Percentiles rank a stretch among this genome's conserved stretches.
These are phyloP conservation scores for Globicephala melas DNA, from an alignment of 2,113 vertebrate genomes.

Conservation along the genomic window DNA sequence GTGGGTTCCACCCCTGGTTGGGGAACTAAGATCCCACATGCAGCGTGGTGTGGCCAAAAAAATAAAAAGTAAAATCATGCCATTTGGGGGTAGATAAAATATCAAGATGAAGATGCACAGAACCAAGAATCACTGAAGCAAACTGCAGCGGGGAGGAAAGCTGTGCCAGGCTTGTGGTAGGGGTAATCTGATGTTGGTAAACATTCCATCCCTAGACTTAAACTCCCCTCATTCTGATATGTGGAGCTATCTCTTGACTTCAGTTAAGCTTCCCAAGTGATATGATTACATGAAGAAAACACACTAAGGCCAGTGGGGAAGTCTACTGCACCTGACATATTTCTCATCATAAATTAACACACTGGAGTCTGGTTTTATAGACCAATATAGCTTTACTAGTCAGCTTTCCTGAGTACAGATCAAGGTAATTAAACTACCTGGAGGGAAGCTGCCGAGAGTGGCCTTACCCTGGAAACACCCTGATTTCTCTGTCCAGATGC, in stretches of 20 bases:
- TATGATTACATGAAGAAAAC: background rate
- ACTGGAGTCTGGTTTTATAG: slow-evolving; percentile 1
- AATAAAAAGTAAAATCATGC: background rate
- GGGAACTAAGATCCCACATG: no score
- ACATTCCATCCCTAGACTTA: background rate
- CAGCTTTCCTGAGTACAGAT: slow-evolving; percentile 17
- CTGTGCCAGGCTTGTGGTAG: background rate
- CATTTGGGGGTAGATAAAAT: background rate
- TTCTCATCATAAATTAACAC: background rate
- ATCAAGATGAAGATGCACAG: background rate
- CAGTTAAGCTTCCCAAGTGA: background rate
- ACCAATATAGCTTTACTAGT: slow-evolving; percentile 22
- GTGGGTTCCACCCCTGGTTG: no score
- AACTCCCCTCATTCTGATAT: background rate
- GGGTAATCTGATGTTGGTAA: background rate
- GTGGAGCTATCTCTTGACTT: background rate
- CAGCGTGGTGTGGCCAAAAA: background rate
- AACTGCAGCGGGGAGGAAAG: background rate
- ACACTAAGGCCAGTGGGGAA: background rate
- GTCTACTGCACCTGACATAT: background rate
- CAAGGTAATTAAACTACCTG: background rate
- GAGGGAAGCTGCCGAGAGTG: background rate
- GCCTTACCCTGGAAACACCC: background rate
- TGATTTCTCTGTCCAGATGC: background rate
- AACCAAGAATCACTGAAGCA: background rate